These are phyloP conservation scores for Cephalotes varians DNA, from an alignment of 2,888 invertebrate genomes.

Conservation along the genomic window DNA sequence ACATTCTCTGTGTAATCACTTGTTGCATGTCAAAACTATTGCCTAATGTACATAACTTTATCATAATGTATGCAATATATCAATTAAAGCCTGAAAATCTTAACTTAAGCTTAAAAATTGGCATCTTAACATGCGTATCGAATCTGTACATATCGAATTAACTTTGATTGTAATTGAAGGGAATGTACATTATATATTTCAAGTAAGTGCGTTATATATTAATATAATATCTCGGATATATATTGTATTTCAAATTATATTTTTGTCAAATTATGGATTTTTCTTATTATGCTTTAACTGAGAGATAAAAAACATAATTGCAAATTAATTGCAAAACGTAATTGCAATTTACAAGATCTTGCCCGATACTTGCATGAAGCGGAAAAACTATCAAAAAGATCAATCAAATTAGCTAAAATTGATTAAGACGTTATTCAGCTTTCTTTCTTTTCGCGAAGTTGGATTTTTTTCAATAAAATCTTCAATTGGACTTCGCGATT, in stretches of 20 bases:
- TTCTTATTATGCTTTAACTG: background rate
- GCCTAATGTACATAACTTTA: slow-evolving; percentile 48
- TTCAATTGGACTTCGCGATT: background rate
- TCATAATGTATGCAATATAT: slow-evolving; percentile 21
- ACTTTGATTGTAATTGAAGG: background rate
- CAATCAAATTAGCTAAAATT: background rate
- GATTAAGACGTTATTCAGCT: background rate
- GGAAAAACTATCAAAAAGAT: background rate
- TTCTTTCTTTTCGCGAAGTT: background rate
- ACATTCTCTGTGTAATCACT: slow-evolving; percentile 45
- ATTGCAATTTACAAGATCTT: background rate
- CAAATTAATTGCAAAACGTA: no score
- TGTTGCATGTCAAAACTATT: slow-evolving; percentile 60
- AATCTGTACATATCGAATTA: slow-evolving; percentile 21
- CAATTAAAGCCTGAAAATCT: background rate
- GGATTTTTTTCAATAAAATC: background rate
- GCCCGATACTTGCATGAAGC: background rate
- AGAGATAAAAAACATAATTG: background rate
- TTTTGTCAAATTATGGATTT: background rate
- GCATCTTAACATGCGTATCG: background rate
- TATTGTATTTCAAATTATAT: background rate
- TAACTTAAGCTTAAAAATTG: slow-evolving; percentile 11
- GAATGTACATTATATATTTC: background rate
- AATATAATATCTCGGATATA: background rate
- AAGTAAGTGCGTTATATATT: background rate